Evolutionary conservation across 2,797 vertebrate genomes (phyloP), one percentile per base, ranked within the genome.

Genomic region (Aulostomus chinensis): DNA sequence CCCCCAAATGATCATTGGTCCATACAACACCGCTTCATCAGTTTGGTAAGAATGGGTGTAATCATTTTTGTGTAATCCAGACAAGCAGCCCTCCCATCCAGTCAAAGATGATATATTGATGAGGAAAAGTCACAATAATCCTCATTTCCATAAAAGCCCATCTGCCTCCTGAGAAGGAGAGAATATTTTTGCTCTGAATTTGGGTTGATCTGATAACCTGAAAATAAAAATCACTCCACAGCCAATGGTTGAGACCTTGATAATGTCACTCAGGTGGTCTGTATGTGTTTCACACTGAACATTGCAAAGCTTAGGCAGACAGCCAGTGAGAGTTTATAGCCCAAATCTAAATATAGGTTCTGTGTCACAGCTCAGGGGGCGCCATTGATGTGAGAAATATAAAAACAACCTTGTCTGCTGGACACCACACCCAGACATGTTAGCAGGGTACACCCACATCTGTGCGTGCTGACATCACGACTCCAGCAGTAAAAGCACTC

Each of bases 361-460:
- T 48, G 61, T 57, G 78, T 80, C 78, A 75, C 54, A 62, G 73
- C 68, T 80, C 58, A 72, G 69, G 66, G 68, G 60, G 63, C 46
- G 20, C 39, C 51, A 58, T 58, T 80, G 81, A 83, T 74, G 77
- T 54, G 43, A 81, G 64, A 64, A 81, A 73, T 64, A 86, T 70
- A 79, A 78, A 86, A 86, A 76, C 77, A 66, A 53, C 68, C 69
- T 78, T 85, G 85, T 86, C 47, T 72, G 54, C 32, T 43, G 67
- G 58, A 39, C 69, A 68, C 81, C 85, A 80, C 86, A 80, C 85
- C 82, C 81, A 76, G 62, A 79, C 16, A 50, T 68, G 68, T 71
- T 37, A 29, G 37, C 38, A 45, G 68, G 64, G 18, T 42, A 39
- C 68, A 70, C 77, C 80, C 84, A 60, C 68, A 26, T 45, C 41